Conservation (phyloP, 1,140 invertebrate species). For the Drosophila ohnishii region DNA sequence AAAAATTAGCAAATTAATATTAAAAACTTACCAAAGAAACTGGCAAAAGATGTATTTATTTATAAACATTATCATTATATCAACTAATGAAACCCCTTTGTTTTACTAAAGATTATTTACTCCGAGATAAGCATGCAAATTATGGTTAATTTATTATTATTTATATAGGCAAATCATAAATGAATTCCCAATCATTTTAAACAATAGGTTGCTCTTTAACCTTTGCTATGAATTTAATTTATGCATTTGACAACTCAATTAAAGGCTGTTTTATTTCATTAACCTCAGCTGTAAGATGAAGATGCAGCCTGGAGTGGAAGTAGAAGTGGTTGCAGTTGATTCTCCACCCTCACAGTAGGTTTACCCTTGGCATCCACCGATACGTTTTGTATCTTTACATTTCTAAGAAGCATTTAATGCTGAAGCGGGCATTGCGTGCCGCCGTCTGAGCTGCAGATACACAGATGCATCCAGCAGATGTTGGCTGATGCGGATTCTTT, state of each 20-base stretch:
- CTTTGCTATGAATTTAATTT: not conserved
- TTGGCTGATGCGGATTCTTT: slow-evolving; percentile 24
- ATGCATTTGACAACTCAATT: not conserved
- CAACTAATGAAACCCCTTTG: not conserved
- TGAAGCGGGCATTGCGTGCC: slow-evolving; percentile 62
- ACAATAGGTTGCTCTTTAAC: slow-evolving; percentile 3
- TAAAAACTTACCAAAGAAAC: not conserved
- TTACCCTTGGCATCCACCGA: not conserved
- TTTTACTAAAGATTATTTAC: no score
- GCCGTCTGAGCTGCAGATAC: slow-evolving; percentile 37
- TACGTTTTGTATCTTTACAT: slow-evolving; percentile 63
- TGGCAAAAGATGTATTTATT: not conserved
- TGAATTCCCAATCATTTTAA: not conserved
- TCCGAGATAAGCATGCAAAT: not conserved
- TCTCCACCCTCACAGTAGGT: slow-evolving; percentile 33
- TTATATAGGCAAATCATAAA: not conserved
- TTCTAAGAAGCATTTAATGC: slow-evolving; percentile 81
- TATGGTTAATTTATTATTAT: no score
- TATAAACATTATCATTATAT: not conserved
- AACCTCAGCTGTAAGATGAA: slow-evolving; percentile 1
- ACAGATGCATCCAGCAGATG: slow-evolving; percentile 25
- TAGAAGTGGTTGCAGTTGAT: slow-evolving; percentile 16
- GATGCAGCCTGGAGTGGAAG: slow-evolving; percentile 11
- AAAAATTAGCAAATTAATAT: no score
- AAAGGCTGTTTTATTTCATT: not conserved